Base-by-base conservation (phyloP, 2,113 vertebrate genomes). In the Sinocyclocheilus grahami region DNA sequence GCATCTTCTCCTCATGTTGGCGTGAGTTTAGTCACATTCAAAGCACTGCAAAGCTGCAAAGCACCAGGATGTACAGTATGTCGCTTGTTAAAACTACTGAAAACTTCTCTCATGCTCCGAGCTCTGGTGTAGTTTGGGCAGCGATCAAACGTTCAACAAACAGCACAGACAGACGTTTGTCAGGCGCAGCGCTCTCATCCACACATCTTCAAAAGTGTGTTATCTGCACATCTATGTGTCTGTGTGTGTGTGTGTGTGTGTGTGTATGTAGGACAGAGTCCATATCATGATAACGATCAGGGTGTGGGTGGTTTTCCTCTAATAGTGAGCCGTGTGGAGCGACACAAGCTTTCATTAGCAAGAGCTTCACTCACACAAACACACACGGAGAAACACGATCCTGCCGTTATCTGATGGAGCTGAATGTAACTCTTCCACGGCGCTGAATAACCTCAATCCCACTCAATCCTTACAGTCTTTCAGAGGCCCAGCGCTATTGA, bases 351-450 rank as follows among this genome's bases (percentile, higher is more conserved):
- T 83, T 83, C 81, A 83, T 83, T 83, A 83, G 46, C 60, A 71
- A 16, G 63, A 83, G 48, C 16, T 39, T 12, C 76, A 42, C 33
- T 20, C 84, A 58, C 77, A 71, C 76, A 69, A 65, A 78, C 76
- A 67, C 75, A 33, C 82, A 53, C 65, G 5, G 42, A 39, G 85
- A 58, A 80, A 86, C 85, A 7, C 78, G 55, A 86, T 86, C 63
- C 85, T 11, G 30, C 63, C 42, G 85, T 60, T 81, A 86, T 86
- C 85, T 74, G 85, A 86, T 81, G 78, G 42, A 78, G 69, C 6
- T 81, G 65, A 78, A 39, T 69, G 42, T 55, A 53, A 67, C 65
- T 75, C 74, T 78, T 53, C 60, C 62, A 39, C 27, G 11, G 22
- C 30, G 24, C 46, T 78, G 84, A 71, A 55, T 67, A 58, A 85